Base-by-base conservation (phyloP, 2,113 vertebrate genomes). In the Carassius gibelio region DNA sequence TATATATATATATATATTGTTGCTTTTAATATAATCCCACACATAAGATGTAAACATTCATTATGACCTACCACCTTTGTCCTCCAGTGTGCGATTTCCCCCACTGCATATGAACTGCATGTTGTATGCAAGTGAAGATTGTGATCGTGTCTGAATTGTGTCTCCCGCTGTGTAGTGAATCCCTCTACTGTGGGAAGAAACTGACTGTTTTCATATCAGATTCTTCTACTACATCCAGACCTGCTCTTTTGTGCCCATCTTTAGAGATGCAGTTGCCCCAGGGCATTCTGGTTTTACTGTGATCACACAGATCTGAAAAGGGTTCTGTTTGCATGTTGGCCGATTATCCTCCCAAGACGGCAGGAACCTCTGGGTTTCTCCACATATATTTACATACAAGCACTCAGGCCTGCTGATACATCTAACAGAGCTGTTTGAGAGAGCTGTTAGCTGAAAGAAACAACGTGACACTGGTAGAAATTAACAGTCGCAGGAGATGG, bases 311-410 rank as follows among this genome's bases (percentile, higher is more conserved):
- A 69, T 85, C 34, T 62, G 50, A 80, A 23, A 14, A 69, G 74
- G 19, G 3, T 48, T 68, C 36, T 26, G 66, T 85, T 71, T 78
- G 59, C 48, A 45, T 14, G 48, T 23, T 55, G 30, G 85, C 30
- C 64, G 74, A 80, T 80, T 80, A 75, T 83, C 68, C 78, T 85
- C 52, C 64, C 23, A 68, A 86, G 75, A 88, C 62, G 62, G 48
- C 42, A 83, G 76, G 48, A 71, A 71, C 68, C 38, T 72, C 62
- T 69, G 68, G 74, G 74, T 13, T 78, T 69, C 42, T 48, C 48
- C 42, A 76, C 34, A 21, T 55, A 52, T 38, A 84, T 75, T 75
- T 61, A 19, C n/a, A 34, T 52, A 72, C 50, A 23, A 45, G 19
- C 59, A 84, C 30, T n/a, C 17, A 75, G 19, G 34, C 66, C 42